Percentiles rank a stretch among this genome's conserved stretches.
phyloP scores from a whole-genome alignment of 2,888 invertebrate species.

The Seira musarum region DNA sequence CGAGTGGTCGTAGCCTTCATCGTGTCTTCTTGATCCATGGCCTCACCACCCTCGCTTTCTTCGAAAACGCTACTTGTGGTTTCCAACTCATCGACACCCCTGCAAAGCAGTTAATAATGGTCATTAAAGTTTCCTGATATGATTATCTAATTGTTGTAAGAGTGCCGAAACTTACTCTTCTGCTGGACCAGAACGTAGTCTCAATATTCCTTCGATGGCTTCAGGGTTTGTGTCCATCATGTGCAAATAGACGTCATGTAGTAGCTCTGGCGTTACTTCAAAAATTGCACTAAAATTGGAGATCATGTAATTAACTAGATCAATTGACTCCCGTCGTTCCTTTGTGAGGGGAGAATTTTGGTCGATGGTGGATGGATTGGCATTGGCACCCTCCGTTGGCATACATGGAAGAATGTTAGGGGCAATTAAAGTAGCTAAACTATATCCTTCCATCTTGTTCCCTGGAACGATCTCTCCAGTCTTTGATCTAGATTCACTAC shows the following conservation, averaged over 20 bases:
- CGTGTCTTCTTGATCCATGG: conserved; percentile 71
- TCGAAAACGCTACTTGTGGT: conserved; percentile 71
- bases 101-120: conserved; percentile 68
- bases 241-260: conserved; percentile 89
- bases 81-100: conserved; percentile 73
- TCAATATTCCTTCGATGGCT: conserved; percentile 79
- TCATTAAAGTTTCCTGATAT: no score
- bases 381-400: conserved; percentile 74
- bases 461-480: conserved; percentile 79
- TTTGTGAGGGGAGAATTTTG: conserved; percentile 78
- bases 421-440: conserved; percentile 93
- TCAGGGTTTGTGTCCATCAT: conserved; percentile 90
- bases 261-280: conserved; percentile 79
- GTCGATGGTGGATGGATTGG: conserved; percentile 52
- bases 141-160: neutral
- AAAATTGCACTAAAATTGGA: conserved; percentile 83
- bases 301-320: conserved; percentile 86
- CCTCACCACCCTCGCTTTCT: conserved; percentile 73
- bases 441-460: conserved; percentile 95
- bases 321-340: conserved; percentile 90
- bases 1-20: conserved; percentile 56
- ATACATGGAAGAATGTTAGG: conserved; percentile 92
- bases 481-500: conserved; percentile 78
- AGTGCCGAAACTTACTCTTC: conserved; percentile 73
- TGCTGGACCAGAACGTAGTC: conserved; percentile 64